Evolutionary conservation across 2,113 vertebrate species (phyloP), one percentile per base, ranked within the genome.

Genomic region (Stigmatopora argus): DNA sequence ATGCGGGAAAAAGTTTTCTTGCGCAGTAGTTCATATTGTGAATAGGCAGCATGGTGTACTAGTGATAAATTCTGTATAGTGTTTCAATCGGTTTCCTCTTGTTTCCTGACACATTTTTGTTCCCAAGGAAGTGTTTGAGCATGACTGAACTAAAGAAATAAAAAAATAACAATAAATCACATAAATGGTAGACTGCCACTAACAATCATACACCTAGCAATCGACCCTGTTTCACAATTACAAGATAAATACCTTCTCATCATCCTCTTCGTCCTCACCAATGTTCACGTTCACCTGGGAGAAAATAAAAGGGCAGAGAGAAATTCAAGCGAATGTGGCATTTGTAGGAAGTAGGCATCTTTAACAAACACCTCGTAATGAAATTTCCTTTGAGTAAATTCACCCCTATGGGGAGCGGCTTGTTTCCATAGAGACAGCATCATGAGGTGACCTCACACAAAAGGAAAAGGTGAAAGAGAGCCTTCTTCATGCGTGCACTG

Each of bases 261-360:
- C 94, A 15, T 98, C 96, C 35, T 95, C 94, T 3, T 97, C 94
- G 0, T 98, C 95, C 7, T 96, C 96, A 51, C 92, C 92, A 66
- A 92, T 56, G 65, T 92, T 91, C 73, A 94, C 90, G 81, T 86
- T 90, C 44, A 96, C 96, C 96, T 99, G 77, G 74, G 67, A 82
- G 78, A 85, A 88, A 92, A 94, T 82, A 64, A 84, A 83, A 84
- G 78, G 76, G 81, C 83, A 76, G 69, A 78, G 75, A 84, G 82
- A 83, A 75, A 85, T 81, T 86, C 85, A 83, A 86, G 82, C 67
- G 78, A 76, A 83, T 63, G 79, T 78, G 79, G 87, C 83, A 89
- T 85, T 84, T 85, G 85, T 56, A 77, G 88, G 87, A 86, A 79
- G 82, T 84, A 86, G 89, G 86, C 88, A 83, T 89, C 89, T 89